Base-by-base conservation (phyloP, 1,140 invertebrate species). In the Ceratina calcarata region DNA sequence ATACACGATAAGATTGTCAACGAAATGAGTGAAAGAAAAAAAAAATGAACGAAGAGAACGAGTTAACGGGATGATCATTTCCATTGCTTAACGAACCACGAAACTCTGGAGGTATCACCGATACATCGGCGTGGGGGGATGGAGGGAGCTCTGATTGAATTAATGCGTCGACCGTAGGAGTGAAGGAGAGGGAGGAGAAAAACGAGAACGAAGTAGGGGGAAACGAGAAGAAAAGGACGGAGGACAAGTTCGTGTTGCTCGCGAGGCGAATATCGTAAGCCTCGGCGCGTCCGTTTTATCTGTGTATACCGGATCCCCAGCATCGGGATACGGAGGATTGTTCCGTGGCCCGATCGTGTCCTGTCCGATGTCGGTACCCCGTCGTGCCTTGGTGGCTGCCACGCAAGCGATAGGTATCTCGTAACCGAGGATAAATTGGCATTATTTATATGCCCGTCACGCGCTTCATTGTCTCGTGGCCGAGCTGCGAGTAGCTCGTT, bases 361-460 rank as follows among this genome's bases (percentile, higher is more conserved):
- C 67, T 67, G 77, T 77, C 78, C 70, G 32, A 55, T 45, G 70
- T 60, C 22, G 78, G 70, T 79, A 74, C 45, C 78, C 78, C 78
- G 78, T 67, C 70, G 78, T 73, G 78, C 69, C 76, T 74, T 67
- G 71, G 78, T 73, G 71, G 78, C 78, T 65, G 71, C 74, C 79
- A 83, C 72, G 78, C 76, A 76, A 77, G 64, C 89, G 89, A 90
- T 90, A 87, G 84, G 84, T 89, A 90, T 90, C 89, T 87, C 79
- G 84, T 89, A 85, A 82, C 78, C 88, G 89, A 84, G 84, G 83
- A 90, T 90, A 90, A 90, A 90, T 90, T 88, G 88, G 80, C 82
- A 81, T 89, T 89, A 90, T 90, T 90, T 90, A 90, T 90, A 90
- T 84, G 84, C 89, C 81, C 85, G 82, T 89, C 89, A 88, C 88